Percentiles rank a stretch among this genome's conserved stretches.
phyloP scores from a whole-genome alignment of 1,140 invertebrate species.

The Ooceraea biroi region DNA sequence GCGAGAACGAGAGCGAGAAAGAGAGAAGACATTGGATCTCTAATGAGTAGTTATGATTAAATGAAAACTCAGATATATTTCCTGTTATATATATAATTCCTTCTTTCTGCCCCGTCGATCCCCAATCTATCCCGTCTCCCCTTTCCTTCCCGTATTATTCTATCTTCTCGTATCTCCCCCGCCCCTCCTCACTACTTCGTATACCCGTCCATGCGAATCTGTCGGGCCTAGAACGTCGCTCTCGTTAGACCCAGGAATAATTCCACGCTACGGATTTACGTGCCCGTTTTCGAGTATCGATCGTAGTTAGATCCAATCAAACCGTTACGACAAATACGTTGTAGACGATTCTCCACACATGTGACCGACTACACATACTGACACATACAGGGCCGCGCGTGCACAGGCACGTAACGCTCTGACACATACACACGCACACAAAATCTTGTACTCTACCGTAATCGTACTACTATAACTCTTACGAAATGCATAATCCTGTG shows the following conservation, averaged over 20 bases:
- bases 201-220: conserved; percentile 69
- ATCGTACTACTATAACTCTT: conserved; percentile 82
- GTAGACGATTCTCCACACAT: conserved; percentile 82
- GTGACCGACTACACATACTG: conserved; percentile 51
- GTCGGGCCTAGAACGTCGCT: conserved; percentile 71
- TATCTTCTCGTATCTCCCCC: conserved; percentile 12
- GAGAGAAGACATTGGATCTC: conserved; percentile 79
- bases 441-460: conserved; percentile 78
- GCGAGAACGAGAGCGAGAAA: conserved; percentile 52
- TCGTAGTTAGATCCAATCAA: conserved; percentile 77
- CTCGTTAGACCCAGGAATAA: conserved; percentile 62
- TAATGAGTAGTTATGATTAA: conserved; percentile 82
- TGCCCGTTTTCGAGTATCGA: conserved; percentile 69
- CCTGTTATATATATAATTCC: conserved; percentile 77
- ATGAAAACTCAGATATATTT: conserved; percentile 83
- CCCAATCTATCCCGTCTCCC: neutral
- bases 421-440: conserved; percentile 10
- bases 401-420: neutral
- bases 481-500: conserved; percentile 79
- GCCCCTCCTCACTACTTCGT: conserved; percentile 25
- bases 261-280: conserved; percentile 59
- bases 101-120: conserved; percentile 40
- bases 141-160: conserved; percentile 61
- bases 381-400: neutral
- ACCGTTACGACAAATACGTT: conserved; percentile 80